Conservation (phyloP, 2,797 vertebrate genomes). For the Galagoides demidoff region DNA sequence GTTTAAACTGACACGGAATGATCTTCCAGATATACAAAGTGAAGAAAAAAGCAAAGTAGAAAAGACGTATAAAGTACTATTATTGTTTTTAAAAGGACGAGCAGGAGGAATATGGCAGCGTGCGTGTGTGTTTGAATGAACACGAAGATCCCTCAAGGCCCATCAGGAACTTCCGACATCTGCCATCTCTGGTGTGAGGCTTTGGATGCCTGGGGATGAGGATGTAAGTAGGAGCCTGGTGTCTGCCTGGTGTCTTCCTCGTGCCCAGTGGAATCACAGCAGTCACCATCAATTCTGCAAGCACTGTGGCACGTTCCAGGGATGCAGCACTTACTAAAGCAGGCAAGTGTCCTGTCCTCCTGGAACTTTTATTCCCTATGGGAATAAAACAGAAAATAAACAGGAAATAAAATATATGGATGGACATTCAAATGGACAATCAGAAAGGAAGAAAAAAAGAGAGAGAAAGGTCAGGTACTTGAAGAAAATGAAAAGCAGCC, state of each 20-base stretch:
- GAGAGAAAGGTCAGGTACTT: background rate
- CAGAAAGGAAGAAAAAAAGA: background rate
- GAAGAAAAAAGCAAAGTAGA: background rate
- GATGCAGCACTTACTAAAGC: background rate
- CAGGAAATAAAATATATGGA: background rate
- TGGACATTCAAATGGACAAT: background rate
- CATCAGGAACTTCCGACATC: fast-evolving
- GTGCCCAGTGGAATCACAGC: background rate
- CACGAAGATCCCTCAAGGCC: too few relatives aligned
- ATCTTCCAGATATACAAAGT: background rate
- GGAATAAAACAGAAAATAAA: background rate
- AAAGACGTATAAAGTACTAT: background rate
- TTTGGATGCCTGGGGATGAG: fast-evolving
- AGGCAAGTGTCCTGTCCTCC: background rate
- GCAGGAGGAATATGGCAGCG: background rate
- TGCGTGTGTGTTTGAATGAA: background rate
- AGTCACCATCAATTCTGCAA: fast-evolving
- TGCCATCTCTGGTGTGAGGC: background rate
- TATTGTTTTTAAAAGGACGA: background rate
- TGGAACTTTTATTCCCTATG: background rate
- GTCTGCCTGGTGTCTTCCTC: background rate
- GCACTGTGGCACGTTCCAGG: background rate
- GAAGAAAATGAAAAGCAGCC: background rate
- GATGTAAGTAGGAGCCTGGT: background rate
- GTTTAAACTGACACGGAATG: background rate